Evolutionary conservation across 2,113 vertebrate species (phyloP).

Genomic region (Carollia perspicillata): DNA sequence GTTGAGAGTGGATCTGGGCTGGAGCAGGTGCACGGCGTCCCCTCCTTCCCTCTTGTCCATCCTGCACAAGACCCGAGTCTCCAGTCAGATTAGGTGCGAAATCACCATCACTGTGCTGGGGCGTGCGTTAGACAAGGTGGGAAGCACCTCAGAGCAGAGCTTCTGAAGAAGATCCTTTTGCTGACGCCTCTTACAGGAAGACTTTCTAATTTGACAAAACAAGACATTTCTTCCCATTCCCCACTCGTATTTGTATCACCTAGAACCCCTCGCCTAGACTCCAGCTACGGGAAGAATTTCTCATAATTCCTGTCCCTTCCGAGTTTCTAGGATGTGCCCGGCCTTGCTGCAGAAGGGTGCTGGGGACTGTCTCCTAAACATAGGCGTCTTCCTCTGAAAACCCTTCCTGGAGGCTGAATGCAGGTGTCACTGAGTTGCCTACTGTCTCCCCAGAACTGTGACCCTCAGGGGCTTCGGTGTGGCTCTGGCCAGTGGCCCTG

Average conservation of each 20-base stretch:
- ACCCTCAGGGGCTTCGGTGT: conserved; percentile 65
- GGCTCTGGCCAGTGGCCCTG: conserved; percentile 86
- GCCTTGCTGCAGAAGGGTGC: background rate
- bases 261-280: background rate
- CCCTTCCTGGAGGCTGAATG: background rate
- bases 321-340: background rate
- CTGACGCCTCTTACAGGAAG: background rate
- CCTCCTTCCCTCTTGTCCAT: background rate
- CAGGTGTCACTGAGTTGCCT: accelerated
- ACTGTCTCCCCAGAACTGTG: conserved; percentile 81
- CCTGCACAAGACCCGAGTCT: background rate
- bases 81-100: background rate
- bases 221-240: background rate
- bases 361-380: accelerated
- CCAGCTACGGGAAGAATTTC: background rate
- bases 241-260: background rate
- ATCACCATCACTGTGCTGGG: background rate
- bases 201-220: background rate
- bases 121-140: background rate
- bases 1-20: background rate
- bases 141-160: background rate
- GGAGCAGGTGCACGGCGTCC: accelerated
- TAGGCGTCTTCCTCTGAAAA: no score
- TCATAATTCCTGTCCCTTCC: background rate
- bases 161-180: background rate